Evolutionary conservation across 1,140 invertebrate species (phyloP).

Genomic region (Meloidogyne exigua): DNA sequence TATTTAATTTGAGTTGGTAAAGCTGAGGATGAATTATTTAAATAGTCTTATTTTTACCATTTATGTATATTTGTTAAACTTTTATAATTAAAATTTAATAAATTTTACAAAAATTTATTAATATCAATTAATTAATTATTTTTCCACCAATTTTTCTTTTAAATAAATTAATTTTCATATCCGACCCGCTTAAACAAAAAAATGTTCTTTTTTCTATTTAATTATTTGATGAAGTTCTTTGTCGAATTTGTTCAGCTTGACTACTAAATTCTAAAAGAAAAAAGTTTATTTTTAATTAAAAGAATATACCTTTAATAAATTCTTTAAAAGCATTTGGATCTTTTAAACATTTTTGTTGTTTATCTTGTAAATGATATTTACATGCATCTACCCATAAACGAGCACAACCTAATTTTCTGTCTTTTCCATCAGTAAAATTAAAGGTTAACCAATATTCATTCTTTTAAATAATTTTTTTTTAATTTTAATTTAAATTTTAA

Average conservation of each 20-base stretch:
- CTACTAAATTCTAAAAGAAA: constrained; percentile 61
- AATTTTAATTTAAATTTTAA: neutral
- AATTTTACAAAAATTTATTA: neutral
- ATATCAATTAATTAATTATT: neutral
- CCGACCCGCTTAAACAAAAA: neutral
- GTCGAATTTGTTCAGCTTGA: constrained; percentile 60
- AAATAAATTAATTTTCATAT: neutral
- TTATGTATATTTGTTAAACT: too few relatives aligned
- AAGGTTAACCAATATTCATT: constrained; percentile 64
- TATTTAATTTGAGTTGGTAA: too few relatives aligned
- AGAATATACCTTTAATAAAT: neutral
- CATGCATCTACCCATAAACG: constrained; percentile 57
- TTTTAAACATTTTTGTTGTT: constrained; percentile 58
- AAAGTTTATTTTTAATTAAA: neutral
- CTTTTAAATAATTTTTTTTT: constrained; percentile 22
- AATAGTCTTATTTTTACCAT: too few relatives aligned
- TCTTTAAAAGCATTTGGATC: constrained; percentile 62
- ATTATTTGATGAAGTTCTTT: constrained; percentile 24
- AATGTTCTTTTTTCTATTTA: neutral
- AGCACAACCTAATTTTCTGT: constrained; percentile 59
- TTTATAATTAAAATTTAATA: neutral
- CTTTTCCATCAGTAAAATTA: constrained; percentile 60
- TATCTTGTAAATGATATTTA: constrained; percentile 62
- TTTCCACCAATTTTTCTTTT: neutral
- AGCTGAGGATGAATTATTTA: too few relatives aligned